Conservation (phyloP, 2,113 vertebrate genomes). For the Ctenomys sociabilis region DNA sequence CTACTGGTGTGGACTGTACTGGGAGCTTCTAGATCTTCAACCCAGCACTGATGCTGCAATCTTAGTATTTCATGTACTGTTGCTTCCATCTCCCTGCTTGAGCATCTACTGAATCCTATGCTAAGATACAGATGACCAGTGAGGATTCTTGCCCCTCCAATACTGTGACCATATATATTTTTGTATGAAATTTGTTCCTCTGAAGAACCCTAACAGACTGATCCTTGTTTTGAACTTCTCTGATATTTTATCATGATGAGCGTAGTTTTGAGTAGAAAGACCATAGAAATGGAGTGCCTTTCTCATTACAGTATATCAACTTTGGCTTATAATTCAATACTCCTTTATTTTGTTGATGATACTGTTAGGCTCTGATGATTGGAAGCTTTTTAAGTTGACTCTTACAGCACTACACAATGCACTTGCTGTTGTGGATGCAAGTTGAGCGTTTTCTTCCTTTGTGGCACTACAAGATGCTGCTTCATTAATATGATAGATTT, state of each 20-base stretch:
- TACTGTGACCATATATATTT: background rate
- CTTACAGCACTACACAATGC: background rate
- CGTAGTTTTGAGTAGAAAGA: background rate
- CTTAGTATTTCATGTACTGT: background rate
- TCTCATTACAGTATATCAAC: background rate
- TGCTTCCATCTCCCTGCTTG: background rate
- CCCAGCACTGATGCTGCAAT: background rate
- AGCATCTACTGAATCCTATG: background rate
- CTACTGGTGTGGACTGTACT: background rate
- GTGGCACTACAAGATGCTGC: background rate
- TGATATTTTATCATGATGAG: background rate
- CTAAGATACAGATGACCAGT: background rate
- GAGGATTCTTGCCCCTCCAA: background rate
- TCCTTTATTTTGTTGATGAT: background rate
- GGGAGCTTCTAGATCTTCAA: background rate
- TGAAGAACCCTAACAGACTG: background rate
- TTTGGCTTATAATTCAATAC: background rate
- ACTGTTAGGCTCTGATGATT: background rate
- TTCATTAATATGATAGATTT: background rate
- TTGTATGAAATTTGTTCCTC: background rate
- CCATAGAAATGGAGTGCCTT: background rate
- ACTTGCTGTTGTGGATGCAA: too few relatives aligned
- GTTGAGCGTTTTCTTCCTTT: background rate
- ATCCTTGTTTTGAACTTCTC: background rate
- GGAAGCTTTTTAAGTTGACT: background rate